These are phyloP conservation scores for Odontophorus gujanensis DNA, from an alignment of 2,113 vertebrate genomes.

Conservation along the genomic window DNA sequence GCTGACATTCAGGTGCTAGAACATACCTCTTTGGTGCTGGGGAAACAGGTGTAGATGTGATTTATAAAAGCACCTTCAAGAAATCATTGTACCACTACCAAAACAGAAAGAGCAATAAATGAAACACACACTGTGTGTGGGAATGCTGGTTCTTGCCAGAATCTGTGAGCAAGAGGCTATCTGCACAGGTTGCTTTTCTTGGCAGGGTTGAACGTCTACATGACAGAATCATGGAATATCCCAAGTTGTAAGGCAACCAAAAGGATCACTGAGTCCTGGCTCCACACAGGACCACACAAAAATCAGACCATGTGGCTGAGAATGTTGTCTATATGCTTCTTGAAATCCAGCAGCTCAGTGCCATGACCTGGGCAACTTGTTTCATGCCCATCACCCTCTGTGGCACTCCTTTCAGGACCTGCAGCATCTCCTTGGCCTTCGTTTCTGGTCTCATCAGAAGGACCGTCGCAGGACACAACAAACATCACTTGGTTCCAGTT, in stretches of 20 bases:
- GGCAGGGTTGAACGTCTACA: not conserved
- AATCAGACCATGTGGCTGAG: no score
- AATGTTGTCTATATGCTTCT: no score
- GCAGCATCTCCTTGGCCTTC: no score
- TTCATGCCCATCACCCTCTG: no score
- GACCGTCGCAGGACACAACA: no score
- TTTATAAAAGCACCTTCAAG: not conserved
- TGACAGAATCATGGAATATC: not conserved
- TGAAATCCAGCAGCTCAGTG: no score
- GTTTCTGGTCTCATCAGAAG: no score
- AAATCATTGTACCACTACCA: not conserved
- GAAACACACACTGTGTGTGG: fast-evolving
- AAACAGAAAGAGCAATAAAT: not conserved
- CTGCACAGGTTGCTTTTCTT: not conserved
- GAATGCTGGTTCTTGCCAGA: not conserved
- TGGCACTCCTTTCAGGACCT: no score
- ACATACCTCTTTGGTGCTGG: not conserved
- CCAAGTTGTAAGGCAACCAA: no score
- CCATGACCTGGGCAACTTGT: no score
- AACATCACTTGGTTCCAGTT: fast-evolving
- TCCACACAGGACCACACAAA: no score
- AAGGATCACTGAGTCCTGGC: no score
- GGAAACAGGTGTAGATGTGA: not conserved
- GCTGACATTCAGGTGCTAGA: not conserved
- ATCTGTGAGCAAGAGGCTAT: fast-evolving